Evolutionary conservation across 2,113 vertebrate species (phyloP), one percentile per base, ranked within the genome.

Genomic region (Butastur rufipennis): DNA sequence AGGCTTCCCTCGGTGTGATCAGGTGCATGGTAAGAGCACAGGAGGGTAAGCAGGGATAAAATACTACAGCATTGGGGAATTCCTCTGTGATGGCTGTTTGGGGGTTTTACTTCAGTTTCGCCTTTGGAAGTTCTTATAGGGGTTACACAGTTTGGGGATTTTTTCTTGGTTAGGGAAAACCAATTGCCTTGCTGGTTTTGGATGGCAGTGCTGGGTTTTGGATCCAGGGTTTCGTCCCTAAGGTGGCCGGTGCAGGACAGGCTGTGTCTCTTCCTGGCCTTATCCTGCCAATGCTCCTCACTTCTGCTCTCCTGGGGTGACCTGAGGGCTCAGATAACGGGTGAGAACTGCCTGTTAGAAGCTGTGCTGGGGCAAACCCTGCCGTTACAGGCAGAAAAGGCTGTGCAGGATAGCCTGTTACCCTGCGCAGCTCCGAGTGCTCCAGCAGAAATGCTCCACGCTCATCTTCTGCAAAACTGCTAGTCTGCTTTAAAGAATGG

Each of bases 21-120:
- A 87, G 96, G 86, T 89, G 81, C 78, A 38, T 4, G 9, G 65
- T 78, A 55, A 91, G 66, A 87, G 36, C 1, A 0, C 32, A 21
- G 84, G 73, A 81, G 89, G 95, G 47, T 94, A 93, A 95, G 40
- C 66, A 85, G 79, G 87, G 90, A 89, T 87, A 65, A 94, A 89
- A 79, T 78, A 84, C 55, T 78, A 42, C 84, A 53, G 61, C 65
- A 47, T 7, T 52, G 1, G 4, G 73, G 53, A 38, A 65, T 80
- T 90, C 78, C 70, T 85, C 86, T 79, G 26, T 16, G 31, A 7
- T 31, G 63, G 18, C 8, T 90, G 11, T 86, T 83, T 11, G 6
- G 71, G 65, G 21, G 11, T 20, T 91, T 91, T 58, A 13, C 73
- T 94, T 91, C 48, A 29, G 40, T 65, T 95, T 74, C 73, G 40